These are phyloP conservation scores for Myotis pilosus DNA, from an alignment of 2,797 vertebrate genomes.

Conservation along the genomic window DNA sequence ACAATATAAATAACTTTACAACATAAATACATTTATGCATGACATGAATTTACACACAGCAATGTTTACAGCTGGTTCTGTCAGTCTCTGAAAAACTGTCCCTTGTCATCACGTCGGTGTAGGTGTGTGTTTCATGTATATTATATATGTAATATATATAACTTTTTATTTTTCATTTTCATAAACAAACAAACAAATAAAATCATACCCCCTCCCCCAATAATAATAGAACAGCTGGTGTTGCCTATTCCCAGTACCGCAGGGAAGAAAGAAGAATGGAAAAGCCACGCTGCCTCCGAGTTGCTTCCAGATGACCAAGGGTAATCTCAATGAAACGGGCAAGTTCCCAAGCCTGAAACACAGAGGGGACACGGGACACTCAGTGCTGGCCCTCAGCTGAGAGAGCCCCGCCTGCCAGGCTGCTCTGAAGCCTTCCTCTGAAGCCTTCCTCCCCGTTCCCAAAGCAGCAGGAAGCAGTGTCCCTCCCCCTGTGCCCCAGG, in stretches of 20 bases:
- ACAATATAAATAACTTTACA: conserved; percentile 99
- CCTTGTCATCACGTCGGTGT: conserved; percentile 83
- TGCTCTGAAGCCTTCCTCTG: neutral
- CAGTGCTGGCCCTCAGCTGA: neutral
- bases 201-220: conserved; percentile 77
- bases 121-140: conserved; percentile 83
- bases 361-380: conserved; percentile 40
- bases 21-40: conserved; percentile 99
- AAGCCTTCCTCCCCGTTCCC: neutral
- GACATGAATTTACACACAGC: conserved; percentile 98
- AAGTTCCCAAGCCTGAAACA: conserved; percentile 74
- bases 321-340: conserved; percentile 56
- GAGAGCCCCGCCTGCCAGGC: neutral
- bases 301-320: conserved; percentile 75
- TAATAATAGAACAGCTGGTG: conserved; percentile 86
- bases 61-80: conserved; percentile 90
- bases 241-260: conserved; percentile 90
- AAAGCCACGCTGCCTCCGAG: conserved; percentile 73
- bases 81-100: conserved; percentile 91
- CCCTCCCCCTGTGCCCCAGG: neutral
- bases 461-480: neutral
- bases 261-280: conserved; percentile 77
- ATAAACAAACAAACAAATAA: conserved; percentile 77
- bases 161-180: conserved; percentile 80
- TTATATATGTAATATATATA: conserved; percentile 85